These are phyloP conservation scores for Leptinotarsa lineolata DNA, from an alignment of 1,140 invertebrate species.

Conservation along the genomic window DNA sequence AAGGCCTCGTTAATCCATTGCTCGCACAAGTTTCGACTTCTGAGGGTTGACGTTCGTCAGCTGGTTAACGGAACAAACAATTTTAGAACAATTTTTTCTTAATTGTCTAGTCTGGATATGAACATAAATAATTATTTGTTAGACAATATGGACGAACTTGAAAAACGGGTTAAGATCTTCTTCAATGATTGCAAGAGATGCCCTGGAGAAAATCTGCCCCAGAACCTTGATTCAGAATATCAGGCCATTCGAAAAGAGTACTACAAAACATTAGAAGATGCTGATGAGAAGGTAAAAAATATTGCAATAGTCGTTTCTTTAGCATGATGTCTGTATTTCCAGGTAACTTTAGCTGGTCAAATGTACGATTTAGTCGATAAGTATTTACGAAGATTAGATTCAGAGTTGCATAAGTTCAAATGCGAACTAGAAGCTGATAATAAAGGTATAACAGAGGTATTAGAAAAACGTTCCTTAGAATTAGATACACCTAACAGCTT, in stretches of 20 bases:
- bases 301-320: no score
- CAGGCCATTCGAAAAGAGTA: slow-evolving; percentile 86
- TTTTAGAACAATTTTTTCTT: no score
- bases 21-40: no score
- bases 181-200: slow-evolving; percentile 83
- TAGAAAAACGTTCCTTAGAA: slow-evolving; percentile 90
- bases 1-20: no score
- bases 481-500: slow-evolving; percentile 68
- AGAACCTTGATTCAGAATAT: slow-evolving; percentile 81
- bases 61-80: no score
- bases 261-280: slow-evolving; percentile 90
- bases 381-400: slow-evolving; percentile 89
- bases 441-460: slow-evolving; percentile 93
- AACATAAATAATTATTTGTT: slow-evolving; percentile 37
- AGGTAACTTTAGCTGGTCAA: slow-evolving; percentile 87
- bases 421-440: slow-evolving; percentile 98
- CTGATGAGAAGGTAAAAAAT: slow-evolving; percentile 73
- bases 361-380: slow-evolving; percentile 94
- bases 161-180: slow-evolving; percentile 86
- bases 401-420: slow-evolving; percentile 96
- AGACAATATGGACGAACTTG: slow-evolving; percentile 92
- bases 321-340: slow-evolving; percentile 29
- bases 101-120: no score
- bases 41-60: no score
- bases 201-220: slow-evolving; percentile 66